Evolutionary conservation across 2,888 invertebrate species (phyloP).

Genomic region (Sphaerophoria rueppellii): DNA sequence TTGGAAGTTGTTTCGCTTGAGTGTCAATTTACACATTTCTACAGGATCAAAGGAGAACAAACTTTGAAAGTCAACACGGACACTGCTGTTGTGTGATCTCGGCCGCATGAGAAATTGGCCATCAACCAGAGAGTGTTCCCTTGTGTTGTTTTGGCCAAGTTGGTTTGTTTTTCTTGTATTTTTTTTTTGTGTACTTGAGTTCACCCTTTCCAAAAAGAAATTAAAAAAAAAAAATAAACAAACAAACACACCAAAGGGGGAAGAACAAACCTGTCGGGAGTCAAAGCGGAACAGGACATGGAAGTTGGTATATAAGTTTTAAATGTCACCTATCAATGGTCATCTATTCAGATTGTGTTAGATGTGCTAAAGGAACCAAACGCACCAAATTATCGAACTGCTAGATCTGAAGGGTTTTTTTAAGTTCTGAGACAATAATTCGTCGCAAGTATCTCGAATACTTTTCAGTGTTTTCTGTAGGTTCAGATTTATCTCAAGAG

Average conservation of each 20-base stretch:
- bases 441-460: no score
- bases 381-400: no score
- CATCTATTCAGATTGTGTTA: slow-evolving; percentile 67
- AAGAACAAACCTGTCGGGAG: background rate
- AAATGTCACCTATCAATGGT: slow-evolving; percentile 69
- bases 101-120: slow-evolving; percentile 67
- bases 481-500: no score
- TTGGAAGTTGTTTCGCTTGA: slow-evolving; percentile 58
- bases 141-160: slow-evolving; percentile 42
- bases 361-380: no score
- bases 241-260: background rate
- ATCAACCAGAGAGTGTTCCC: slow-evolving; percentile 63
- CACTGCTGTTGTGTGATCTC: slow-evolving; percentile 65
- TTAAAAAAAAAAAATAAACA: background rate
- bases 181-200: background rate
- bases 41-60: slow-evolving; percentile 67
- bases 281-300: slow-evolving; percentile 26
- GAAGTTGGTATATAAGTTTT: slow-evolving; percentile 61
- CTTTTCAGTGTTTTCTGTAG: no score
- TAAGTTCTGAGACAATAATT: no score
- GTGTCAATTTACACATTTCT: slow-evolving; percentile 71
- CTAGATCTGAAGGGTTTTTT: no score
- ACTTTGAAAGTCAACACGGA: slow-evolving; percentile 71
- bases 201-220: slow-evolving; percentile 8
- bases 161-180: slow-evolving; percentile 21